phyloP scores from a whole-genome alignment of 37 sponge, comb jelly and placozoan species.

The Spongilla lacustris region DNA sequence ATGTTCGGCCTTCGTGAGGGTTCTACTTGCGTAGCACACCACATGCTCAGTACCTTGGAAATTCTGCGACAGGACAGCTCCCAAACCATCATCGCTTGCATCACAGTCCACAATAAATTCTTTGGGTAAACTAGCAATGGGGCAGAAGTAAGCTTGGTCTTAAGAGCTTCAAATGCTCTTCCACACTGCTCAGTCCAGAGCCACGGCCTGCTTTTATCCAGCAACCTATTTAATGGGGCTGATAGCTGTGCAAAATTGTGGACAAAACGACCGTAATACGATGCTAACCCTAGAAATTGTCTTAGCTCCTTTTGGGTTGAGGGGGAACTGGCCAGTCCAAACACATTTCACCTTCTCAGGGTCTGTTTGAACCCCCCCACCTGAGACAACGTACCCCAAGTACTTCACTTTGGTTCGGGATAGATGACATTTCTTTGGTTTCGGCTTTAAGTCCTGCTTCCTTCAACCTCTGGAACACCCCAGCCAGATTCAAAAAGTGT shows the following conservation, averaged over 20 bases:
- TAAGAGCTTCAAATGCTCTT: constrained; percentile 13
- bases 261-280: constrained; percentile 20
- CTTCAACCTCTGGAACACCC: constrained; percentile 6
- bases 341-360: constrained; percentile 12
- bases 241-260: constrained; percentile 14
- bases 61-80: constrained; percentile 13
- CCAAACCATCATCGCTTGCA: constrained; percentile 4
- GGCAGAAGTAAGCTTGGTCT: constrained; percentile 20
- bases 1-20: constrained; percentile 16
- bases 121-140: constrained; percentile 28
- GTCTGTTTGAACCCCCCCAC: constrained; percentile 20
- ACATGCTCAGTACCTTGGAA: constrained; percentile 10
- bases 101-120: constrained; percentile 2
- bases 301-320: not conserved
- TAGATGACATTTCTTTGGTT: constrained; percentile 24
- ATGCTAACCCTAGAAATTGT: constrained; percentile 12
- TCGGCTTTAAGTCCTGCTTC: constrained; percentile 19
- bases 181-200: constrained; percentile 28
- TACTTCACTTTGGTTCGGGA: not conserved
- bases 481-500: not conserved
- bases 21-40: constrained; percentile 33
- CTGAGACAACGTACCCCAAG: constrained; percentile 30
- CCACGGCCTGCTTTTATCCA: constrained; percentile 9
- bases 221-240: not conserved
- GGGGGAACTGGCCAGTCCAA: constrained; percentile 19